Conservation (phyloP, 2,113 vertebrate species). For the Mesoclemmys tuberculata region DNA sequence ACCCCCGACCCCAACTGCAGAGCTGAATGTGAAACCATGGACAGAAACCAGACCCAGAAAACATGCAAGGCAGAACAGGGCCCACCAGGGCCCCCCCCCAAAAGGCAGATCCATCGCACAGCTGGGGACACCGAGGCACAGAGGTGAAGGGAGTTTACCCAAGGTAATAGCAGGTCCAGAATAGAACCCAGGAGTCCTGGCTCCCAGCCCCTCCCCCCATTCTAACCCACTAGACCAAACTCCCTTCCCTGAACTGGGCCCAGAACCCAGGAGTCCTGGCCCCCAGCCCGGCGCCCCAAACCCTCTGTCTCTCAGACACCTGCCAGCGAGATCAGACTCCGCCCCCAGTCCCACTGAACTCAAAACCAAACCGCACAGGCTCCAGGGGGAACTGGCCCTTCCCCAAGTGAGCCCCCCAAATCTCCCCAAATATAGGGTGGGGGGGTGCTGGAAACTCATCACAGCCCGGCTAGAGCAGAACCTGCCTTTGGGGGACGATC, state of each 20-base stretch:
- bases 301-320: neutral
- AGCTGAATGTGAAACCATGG: neutral
- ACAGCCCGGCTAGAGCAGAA: neutral
- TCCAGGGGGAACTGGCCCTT: neutral
- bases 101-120: neutral
- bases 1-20: neutral
- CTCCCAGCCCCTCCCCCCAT: neutral
- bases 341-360: neutral
- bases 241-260: too few relatives aligned
- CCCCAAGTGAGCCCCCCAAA: neutral
- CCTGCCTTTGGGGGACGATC: neutral
- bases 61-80: too few relatives aligned
- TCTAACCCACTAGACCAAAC: too few relatives aligned
- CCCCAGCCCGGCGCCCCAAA: neutral
- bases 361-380: neutral
- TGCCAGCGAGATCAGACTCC: neutral
- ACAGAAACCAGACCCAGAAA: too few relatives aligned
- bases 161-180: neutral
- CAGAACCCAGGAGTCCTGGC: neutral
- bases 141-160: neutral
- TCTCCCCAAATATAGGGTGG: neutral
- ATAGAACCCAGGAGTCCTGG: neutral
- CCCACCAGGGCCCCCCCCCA: too few relatives aligned
- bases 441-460: neutral
- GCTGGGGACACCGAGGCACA: constrained; percentile 20